Evolutionary conservation across 2,113 vertebrate species (phyloP), one percentile per base, ranked within the genome.

Genomic region (Kobus ellipsiprymnus): DNA sequence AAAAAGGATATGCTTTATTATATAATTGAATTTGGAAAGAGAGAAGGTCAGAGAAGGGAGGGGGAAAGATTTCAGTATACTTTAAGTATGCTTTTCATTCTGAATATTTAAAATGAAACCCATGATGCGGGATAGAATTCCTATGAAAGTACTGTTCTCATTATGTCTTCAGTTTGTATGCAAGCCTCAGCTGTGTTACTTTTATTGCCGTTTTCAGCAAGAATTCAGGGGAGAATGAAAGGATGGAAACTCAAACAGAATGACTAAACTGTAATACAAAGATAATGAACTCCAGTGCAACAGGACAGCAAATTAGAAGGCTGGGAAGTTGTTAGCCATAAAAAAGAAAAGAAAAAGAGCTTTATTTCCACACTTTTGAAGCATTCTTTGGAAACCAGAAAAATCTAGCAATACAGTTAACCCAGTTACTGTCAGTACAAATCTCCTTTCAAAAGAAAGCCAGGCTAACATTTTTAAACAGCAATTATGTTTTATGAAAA

Each of bases 401-500:
- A 97, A 98, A 97, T 85, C 97, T 98, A 95, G 95, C 97, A 93
- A 98, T 97, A 78, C 44, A 98, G 97, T 95, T 95, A 96, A 98
- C 95, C 94, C 96, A 97, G 98, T 97, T 98, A 98, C 98, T 98
- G 97, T 98, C 95, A 96, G 94, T 98, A 95, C 55, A 17, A 93
- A 94, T 97, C 97, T 92, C 92, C 94, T 98, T 93, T 98, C 97
- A 98, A 98, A 98, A 98, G 97, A 98, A 98, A 98, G 78, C 57
- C 82, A 97, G 87, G 55, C 50, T 98, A 97, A 98, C 95, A 97
- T 98, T 98, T 98, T 98, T 98, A 98, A 98, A 98, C 80, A 98
- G 96, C 97, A 98, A 98, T 98, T 98, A 98, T 97, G 98, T 97
- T 98, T 98, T 98, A 98, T 96, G 97, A 98, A 98, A 98, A 98